Evolutionary conservation across 1,140 invertebrate genomes (phyloP), one percentile per base, ranked within the genome.

Genomic region (Diorhabda carinulata): DNA sequence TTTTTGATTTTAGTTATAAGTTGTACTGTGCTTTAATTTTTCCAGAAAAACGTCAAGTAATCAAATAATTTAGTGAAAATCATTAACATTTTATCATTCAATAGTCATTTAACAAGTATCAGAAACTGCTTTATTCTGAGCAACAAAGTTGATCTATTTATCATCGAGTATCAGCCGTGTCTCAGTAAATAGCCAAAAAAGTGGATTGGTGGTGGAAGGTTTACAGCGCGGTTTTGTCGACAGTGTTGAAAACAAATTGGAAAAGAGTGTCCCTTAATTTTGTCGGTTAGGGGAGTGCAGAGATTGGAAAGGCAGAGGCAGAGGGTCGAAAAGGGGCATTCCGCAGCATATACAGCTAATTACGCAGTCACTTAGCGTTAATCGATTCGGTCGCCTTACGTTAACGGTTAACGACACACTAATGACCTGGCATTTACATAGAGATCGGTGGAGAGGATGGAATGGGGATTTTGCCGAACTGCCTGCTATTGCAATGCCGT

Each of bases 311-410:
- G 45, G 44, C 42, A 45, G 43, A 42, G 57, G n/a, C 65, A 43
- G 58, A 64, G 58, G 64, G 68, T 58, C 62, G 69, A 52, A 63
- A 57, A 64, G 61, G 64, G 44, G 68, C 67, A 69, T 71, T 73
- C 71, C 67, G 64, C 60, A 64, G 70, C 70, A 75, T 80, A 74
- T 78, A 80, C 73, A 80, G 80, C 79, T 81, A 81, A 81, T 81
- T 81, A 81, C 80, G 76, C 76, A 81, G 80, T 81, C 80, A 81
- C 79, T 81, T 81, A 80, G 79, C 78, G 79, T 80, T 81, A 81
- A 81, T 81, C 79, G 79, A 81, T 81, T 79, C 74, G 78, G 77
- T 79, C 75, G 78, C 79, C 79, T 80, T 80, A 81, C 78, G 77
- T 78, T 81, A 72, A 77, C 75, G 79, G 75, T 80, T 81, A 80